These are phyloP conservation scores for Hyperoodon ampullatus DNA, from an alignment of 2,113 vertebrate genomes.

Conservation along the genomic window DNA sequence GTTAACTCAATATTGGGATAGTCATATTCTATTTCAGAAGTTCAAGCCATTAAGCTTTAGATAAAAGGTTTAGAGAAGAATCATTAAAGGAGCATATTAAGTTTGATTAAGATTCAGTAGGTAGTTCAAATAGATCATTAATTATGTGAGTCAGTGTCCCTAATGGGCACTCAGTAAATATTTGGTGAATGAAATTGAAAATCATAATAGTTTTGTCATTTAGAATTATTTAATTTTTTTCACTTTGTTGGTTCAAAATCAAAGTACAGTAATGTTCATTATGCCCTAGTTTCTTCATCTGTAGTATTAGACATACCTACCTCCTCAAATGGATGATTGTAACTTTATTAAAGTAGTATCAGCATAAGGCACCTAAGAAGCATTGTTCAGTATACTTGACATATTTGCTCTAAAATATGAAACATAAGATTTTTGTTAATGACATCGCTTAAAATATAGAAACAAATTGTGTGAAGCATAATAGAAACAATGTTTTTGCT, in stretches of 20 bases:
- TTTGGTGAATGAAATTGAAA: constrained; percentile 18
- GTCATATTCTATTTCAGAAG: background rate
- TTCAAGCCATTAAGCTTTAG: background rate
- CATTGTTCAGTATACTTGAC: background rate
- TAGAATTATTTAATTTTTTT: background rate
- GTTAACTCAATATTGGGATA: background rate
- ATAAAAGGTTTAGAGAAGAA: background rate
- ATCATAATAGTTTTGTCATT: background rate
- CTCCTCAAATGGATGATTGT: background rate
- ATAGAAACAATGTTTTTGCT: background rate
- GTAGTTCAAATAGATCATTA: background rate
- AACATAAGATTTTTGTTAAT: background rate
- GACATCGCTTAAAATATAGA: background rate
- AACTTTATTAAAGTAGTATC: background rate
- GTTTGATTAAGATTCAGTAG: background rate
- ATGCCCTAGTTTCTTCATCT: background rate
- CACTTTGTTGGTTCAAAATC: background rate
- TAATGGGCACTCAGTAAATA: background rate
- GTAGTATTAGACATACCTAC: background rate
- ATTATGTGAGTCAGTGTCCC: background rate
- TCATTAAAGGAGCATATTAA: background rate
- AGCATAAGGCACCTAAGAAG: background rate
- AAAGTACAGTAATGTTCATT: background rate
- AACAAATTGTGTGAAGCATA: background rate
- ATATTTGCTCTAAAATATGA: constrained; percentile 5